Conservation (phyloP, 2,113 vertebrate species). For the Pygathrix nemaeus region DNA sequence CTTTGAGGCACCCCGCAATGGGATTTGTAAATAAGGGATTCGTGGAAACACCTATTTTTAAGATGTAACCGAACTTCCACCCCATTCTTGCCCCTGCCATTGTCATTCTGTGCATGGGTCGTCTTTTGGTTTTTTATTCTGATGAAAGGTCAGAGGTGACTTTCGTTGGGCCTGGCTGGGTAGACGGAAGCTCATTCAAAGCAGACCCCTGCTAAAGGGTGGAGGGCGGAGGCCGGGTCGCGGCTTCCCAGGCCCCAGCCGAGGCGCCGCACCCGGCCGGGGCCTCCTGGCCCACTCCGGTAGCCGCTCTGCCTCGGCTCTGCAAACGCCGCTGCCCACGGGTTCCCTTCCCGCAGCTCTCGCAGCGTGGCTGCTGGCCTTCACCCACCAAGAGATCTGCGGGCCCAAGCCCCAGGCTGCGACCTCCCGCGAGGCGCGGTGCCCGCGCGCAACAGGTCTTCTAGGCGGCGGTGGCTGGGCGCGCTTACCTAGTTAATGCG, state of each 20-base stretch:
- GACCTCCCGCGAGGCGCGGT: rapidly evolving
- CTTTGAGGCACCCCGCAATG: rapidly evolving
- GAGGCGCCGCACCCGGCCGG: rapidly evolving
- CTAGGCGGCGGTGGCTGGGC: rapidly evolving
- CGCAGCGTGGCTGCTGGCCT: rapidly evolving
- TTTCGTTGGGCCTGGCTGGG: background rate
- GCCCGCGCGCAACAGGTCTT: conserved; percentile 35
- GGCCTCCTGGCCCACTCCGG: background rate
- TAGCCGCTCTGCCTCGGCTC: rapidly evolving
- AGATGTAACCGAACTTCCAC: background rate
- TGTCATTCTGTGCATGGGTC: background rate
- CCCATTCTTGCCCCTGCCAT: background rate
- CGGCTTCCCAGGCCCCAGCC: background rate
- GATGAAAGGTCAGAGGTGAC: background rate
- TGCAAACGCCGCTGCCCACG: rapidly evolving
- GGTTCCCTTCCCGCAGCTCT: rapidly evolving
- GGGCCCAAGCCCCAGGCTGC: background rate
- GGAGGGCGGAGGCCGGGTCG: background rate
- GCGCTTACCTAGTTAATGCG: rapidly evolving
- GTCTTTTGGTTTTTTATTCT: background rate
- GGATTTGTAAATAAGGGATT: background rate
- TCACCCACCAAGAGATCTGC: rapidly evolving
- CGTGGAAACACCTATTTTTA: background rate
- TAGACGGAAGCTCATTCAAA: background rate
- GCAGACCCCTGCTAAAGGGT: background rate